Evolutionary conservation across 2,113 vertebrate genomes (phyloP), one percentile per base, ranked within the genome.

Genomic region (Agelaius tricolor): DNA sequence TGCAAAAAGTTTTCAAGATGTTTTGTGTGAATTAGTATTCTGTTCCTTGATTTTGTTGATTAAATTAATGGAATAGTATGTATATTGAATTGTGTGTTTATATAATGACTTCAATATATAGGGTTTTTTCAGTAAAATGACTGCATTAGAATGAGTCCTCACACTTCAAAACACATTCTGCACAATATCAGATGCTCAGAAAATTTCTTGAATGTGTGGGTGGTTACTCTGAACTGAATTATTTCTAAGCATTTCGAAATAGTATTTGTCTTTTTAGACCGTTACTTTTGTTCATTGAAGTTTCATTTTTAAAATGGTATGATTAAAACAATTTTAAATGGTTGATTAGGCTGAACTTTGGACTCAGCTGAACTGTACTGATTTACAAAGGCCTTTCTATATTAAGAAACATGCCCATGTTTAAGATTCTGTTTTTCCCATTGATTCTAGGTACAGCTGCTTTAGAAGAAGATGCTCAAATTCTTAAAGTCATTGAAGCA

Each of bases 401-500:
- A 19, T 51, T 72, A 35, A 91, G 46, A 72, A 87, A 57, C 10
- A 20, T 71, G 39, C 24, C 26, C 2, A 5, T 72, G 16, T 62
- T 86, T 80, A 82, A 89, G 82, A 72, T n/a, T 47, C 3, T 27
- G 0, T 11, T 54, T 89, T 91, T n/a, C 87, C 49, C 51, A 26
- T 77, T 87, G 37, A 68, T 92, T 90, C 76, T 96, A 99, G 99
- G 99, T 97, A 99, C 99, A 18, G 99, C 99, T 61, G 99, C 99
- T 87, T 97, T 99, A 96, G 99, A 99, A 96, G 99, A 99, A 97
- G 99, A 99, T 9, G 99, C 99, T 49, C 99, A 99, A 96, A 99
- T 99, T 96, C 98, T 99, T 87, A 99, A 99, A 95, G 99, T 99
- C 54, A 99, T 99, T 19, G 99, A 99, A 96, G 99, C 99, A 3